These are phyloP conservation scores for Machimus atricapillus DNA, from an alignment of 2,888 invertebrate species.

Conservation along the genomic window DNA sequence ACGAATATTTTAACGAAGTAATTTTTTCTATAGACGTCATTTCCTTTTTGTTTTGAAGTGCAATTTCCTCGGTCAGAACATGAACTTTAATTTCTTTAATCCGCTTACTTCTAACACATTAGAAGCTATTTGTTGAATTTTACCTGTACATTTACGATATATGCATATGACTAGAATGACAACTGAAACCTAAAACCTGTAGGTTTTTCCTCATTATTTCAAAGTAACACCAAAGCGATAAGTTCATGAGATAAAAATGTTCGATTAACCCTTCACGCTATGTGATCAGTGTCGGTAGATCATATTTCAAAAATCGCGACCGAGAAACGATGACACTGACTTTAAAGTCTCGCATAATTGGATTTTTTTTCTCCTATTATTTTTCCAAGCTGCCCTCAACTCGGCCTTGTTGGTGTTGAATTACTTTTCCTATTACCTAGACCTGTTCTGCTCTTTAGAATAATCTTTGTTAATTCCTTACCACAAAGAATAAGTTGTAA, in stretches of 20 bases:
- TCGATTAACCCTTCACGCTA: constrained; percentile 24
- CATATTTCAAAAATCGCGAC: constrained; percentile 2
- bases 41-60: neutral
- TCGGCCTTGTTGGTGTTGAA: neutral
- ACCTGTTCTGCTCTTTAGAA: neutral
- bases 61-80: neutral
- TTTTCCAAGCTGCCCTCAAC: neutral
- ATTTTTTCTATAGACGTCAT: too few species aligned
- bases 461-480: neutral
- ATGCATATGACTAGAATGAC: neutral
- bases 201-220: neutral
- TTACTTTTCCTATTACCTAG: neutral
- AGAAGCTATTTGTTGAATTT: neutral
- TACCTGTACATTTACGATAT: neutral
- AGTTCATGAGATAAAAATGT: constrained; percentile 24
- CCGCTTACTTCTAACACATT: neutral
- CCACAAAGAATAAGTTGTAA: neutral
- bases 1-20: too few species aligned
- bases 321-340: neutral
- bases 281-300: neutral
- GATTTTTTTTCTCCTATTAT: neutral
- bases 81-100: neutral
- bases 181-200: neutral
- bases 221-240: neutral
- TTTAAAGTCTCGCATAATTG: neutral